These are phyloP conservation scores for Drosophila birchii DNA, from an alignment of 2,888 invertebrate species.

Conservation along the genomic window DNA sequence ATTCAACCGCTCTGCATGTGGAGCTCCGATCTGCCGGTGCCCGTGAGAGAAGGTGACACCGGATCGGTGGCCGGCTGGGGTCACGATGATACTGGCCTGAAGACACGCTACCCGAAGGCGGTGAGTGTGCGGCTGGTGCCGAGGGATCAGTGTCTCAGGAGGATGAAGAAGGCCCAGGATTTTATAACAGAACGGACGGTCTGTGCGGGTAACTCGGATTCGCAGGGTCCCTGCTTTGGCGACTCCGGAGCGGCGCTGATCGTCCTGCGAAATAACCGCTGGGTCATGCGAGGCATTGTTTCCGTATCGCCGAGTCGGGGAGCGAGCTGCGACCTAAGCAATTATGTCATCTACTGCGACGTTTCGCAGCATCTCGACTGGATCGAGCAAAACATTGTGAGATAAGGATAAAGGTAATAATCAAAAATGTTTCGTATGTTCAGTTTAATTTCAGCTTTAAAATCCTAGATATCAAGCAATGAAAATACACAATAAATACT, in stretches of 20 bases:
- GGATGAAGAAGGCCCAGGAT: slow-evolving; percentile 63
- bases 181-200: slow-evolving; percentile 73
- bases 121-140: slow-evolving; percentile 61
- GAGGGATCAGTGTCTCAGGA: slow-evolving; percentile 55
- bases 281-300: slow-evolving; percentile 85
- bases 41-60: slow-evolving; percentile 78
- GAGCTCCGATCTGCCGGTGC: slow-evolving; percentile 68
- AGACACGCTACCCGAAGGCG: slow-evolving; percentile 57
- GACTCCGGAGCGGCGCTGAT: slow-evolving; percentile 88
- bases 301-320: slow-evolving; percentile 83
- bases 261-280: slow-evolving; percentile 83
- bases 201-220: slow-evolving; percentile 81
- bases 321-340: slow-evolving; percentile 86
- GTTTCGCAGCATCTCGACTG: slow-evolving; percentile 86
- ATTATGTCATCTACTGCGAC: slow-evolving; percentile 88
- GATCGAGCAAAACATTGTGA: slow-evolving; percentile 83
- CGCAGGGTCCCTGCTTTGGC: slow-evolving; percentile 79
- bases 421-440: background rate
- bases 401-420: background rate
- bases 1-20: slow-evolving; percentile 82
- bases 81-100: slow-evolving; percentile 71
- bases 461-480: slow-evolving; percentile 1
- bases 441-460: background rate
- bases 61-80: slow-evolving; percentile 87
- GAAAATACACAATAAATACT: slow-evolving; percentile 17